Conservation (phyloP, 2,113 vertebrate species). For the Telmatochromis bifrenatus region DNA sequence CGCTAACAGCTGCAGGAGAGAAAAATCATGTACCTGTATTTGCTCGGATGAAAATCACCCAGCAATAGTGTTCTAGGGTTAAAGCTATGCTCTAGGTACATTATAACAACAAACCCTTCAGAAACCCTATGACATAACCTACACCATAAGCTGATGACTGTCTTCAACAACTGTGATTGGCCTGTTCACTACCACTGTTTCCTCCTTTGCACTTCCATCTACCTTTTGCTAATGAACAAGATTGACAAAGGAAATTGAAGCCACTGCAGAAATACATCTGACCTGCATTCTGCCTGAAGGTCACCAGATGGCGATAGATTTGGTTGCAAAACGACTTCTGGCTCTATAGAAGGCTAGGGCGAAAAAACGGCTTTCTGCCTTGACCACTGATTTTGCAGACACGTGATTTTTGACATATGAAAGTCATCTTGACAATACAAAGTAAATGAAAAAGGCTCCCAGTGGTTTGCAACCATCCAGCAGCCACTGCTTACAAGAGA, state of each 20-base stretch:
- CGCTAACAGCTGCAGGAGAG: not conserved
- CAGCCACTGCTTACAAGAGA: not conserved
- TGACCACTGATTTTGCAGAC: not conserved
- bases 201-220: not conserved
- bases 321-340: not conserved
- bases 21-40: not conserved
- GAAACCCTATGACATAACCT: not conserved
- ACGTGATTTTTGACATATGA: rapidly evolving
- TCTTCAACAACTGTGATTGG: not conserved
- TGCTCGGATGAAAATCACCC: not conserved
- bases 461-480: not conserved
- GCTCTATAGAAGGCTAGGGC: rapidly evolving
- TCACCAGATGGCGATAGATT: not conserved
- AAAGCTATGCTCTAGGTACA: not conserved
- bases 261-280: not conserved
- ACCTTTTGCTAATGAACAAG: not conserved
- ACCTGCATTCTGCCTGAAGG: not conserved
- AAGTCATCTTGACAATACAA: not conserved
- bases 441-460: not conserved
- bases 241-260: not conserved
- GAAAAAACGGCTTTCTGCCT: rapidly evolving
- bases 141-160: not conserved
- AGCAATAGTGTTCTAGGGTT: not conserved
- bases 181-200: not conserved
- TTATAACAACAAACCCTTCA: not conserved